Evolutionary conservation across 1,140 invertebrate genomes (phyloP).

Genomic region (Procambarus virginalis): DNA sequence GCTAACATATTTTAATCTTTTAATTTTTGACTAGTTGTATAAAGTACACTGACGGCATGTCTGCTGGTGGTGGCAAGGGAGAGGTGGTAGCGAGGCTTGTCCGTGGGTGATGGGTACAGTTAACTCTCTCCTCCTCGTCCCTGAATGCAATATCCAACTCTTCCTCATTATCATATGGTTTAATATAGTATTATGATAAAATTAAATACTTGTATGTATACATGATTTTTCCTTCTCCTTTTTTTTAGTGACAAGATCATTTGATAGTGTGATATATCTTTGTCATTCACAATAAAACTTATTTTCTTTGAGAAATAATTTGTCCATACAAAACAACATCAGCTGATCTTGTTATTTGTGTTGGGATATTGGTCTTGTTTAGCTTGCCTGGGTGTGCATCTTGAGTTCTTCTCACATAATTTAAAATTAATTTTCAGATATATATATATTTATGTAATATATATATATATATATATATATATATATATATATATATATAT

Average conservation of each 20-base stretch:
- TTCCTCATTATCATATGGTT: constrained; percentile 63
- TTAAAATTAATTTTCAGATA: too few species aligned
- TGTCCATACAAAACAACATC: too few species aligned
- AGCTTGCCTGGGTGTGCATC: not conserved
- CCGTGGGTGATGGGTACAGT: constrained; percentile 61
- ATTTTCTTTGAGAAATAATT: not conserved
- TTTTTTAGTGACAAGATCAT: not conserved
- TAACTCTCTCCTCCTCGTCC: constrained; percentile 42
- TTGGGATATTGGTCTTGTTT: not conserved
- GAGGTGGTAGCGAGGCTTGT: not conserved
- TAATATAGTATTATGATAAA: constrained; percentile 66
- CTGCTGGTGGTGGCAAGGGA: constrained; percentile 49
- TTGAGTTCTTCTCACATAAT: not conserved
- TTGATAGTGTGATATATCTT: not conserved
- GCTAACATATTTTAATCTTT: constrained; percentile 14
- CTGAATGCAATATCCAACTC: constrained; percentile 58
- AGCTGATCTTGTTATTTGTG: not conserved
- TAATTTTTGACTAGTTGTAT: not conserved
- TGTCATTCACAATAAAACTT: not conserved
- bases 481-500: too few species aligned
- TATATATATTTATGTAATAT: too few species aligned
- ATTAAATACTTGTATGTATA: constrained; percentile 64
- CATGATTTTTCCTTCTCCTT: constrained; percentile 38
- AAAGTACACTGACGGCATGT: constrained; percentile 40
- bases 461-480: too few species aligned